Base-by-base conservation (phyloP, 1,140 invertebrate genomes). In the Dufourea novaeangliae region DNA sequence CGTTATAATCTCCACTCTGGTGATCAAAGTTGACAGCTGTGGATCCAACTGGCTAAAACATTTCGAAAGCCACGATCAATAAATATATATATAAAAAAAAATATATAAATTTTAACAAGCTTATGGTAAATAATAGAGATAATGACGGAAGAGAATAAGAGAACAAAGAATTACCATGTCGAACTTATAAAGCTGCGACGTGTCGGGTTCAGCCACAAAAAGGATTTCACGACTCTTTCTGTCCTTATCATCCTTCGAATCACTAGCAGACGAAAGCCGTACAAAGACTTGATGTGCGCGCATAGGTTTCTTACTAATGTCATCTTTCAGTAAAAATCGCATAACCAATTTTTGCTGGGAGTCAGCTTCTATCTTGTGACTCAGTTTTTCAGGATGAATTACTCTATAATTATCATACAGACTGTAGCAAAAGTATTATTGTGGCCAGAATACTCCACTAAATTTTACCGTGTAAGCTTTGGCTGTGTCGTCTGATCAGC, bases 261-360 rank as follows among this genome's bases (percentile, higher is more conserved):
- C 46, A 1, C 86, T 82, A 1, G 78, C 62, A 1, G 90, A 92
- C 34, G 93, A 93, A 27, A 99, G 94, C 27, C 96, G 94, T 6
- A 99, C 95, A 92, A 99, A 99, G 0, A 97, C 96, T 93, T 99
- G 98, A 91, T 99, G 98, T 39, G 98, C 96, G 46, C 94, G 92
- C 78, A 98, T 94, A 0, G 95, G 80, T 87, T 95, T 95, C 59
- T 93, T 94, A 67, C 87, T 94, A n/a, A 92, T 91, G 82, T 95
- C 95, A 90, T 98, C 97, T 71, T 95, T 95, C 1, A 99, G 91
- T 0, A 94, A 90, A 90, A 98, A 97, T 88, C 96, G 96, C 72
- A 99, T 93, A 2, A 97, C 93, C 44, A 99, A 91, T 91, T 98
- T 98, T 90, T 99, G 98, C 81, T 98, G 96, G 72, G 95, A 95